Evolutionary conservation across 2,113 vertebrate genomes (phyloP), one percentile per base, ranked within the genome.

Genomic region (Dasyornis broadbenti): DNA sequence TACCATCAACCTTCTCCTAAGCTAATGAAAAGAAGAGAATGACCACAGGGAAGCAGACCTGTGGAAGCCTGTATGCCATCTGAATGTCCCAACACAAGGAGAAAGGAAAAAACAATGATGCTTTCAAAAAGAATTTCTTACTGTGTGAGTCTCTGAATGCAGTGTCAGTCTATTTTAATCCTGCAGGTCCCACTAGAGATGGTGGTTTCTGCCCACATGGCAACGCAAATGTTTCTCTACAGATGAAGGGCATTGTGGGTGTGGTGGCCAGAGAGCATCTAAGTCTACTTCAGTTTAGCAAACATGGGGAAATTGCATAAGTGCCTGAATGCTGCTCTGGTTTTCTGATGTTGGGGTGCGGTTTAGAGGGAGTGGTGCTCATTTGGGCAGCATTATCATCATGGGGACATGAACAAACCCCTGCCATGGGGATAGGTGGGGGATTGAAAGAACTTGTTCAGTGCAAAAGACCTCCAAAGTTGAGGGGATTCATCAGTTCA

Each of bases 171-270:
- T 17, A 61, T 81, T 70, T 79, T 31, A 54, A 59, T 20, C 9
- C 54, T 61, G 13, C 15, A 73, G 15, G 14, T 42, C 11, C 7
- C 33, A 18, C 23, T 22, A n/a, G 33, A 21, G 10, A 11, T 63
- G 35, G 27, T 44, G 54, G 17, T 10, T 57, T 14, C n/a, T 31
- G 8, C 24, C 37, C 39, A 40, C 4, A 10, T 5, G 26, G 31
- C 26, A 77, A 11, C 1, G 4, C 5, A 50, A 24, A 22, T 15
- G 1, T 70, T 93, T 45, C 31, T 50, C 11, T 31, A 2, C 0
- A 3, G 13, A 10, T 1, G 1, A 22, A 70, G 37, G 27, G 17
- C 12, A 27, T 2, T 14, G 18, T 6, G 11, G 7, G 1, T 37
- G 30, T 30, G 27, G 30, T 63, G n/a, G 11, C 45, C 31, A 39